These are phyloP conservation scores for Lutra lutra DNA, from an alignment of 2,797 vertebrate species.

Conservation along the genomic window DNA sequence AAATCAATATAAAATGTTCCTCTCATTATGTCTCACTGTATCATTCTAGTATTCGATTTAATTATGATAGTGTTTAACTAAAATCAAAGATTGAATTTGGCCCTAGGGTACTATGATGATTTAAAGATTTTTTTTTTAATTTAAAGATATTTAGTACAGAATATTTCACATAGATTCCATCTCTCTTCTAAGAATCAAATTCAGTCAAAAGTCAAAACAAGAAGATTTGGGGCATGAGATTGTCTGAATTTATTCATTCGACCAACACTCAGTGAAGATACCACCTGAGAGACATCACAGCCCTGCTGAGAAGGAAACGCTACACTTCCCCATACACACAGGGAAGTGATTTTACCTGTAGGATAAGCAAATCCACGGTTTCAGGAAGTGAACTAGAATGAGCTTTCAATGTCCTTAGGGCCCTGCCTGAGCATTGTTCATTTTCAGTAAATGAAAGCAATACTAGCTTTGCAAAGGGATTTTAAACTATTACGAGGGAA, in stretches of 20 bases:
- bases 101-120: neutral
- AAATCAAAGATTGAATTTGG: constrained; percentile 37
- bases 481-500: constrained; percentile 56
- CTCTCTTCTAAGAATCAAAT: neutral
- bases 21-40: neutral
- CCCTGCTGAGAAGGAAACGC: constrained; percentile 59
- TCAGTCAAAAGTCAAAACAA: neutral
- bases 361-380: constrained; percentile 64
- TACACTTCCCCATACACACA: constrained; percentile 20
- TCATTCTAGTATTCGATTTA: neutral
- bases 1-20: neutral
- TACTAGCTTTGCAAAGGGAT: constrained; percentile 71
- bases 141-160: constrained; percentile 28
- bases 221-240: neutral
- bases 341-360: constrained; percentile 70
- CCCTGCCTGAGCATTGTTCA: constrained; percentile 60
- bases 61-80: constrained; percentile 20
- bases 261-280: constrained; percentile 43
- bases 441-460: constrained; percentile 79
- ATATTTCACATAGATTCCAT: neutral
- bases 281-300: neutral
- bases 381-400: constrained; percentile 73
- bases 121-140: constrained; percentile 44
- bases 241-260: constrained; percentile 31
- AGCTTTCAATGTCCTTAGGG: constrained; percentile 72